Conservation (phyloP, 2,797 vertebrate species). For the Podarcis siculus region DNA sequence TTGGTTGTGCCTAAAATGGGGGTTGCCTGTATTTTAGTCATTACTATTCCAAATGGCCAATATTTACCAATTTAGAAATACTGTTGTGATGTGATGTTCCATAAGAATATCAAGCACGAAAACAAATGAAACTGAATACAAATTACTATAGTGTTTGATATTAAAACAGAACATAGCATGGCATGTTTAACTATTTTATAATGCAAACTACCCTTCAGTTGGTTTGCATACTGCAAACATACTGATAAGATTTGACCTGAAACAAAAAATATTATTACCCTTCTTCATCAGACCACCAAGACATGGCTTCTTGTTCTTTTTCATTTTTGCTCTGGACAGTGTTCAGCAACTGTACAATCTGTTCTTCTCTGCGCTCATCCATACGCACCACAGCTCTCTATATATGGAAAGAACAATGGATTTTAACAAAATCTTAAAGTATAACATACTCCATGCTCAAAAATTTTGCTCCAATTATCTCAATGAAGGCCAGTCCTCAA, state of each 20-base stretch:
- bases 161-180: neutral
- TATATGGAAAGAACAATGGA: conserved; percentile 15
- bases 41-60: neutral
- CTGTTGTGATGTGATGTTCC: neutral
- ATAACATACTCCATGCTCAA: neutral
- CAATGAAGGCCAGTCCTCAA: neutral
- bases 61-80: neutral
- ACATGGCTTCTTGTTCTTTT: conserved; percentile 73
- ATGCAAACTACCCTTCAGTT: neutral
- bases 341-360: conserved; percentile 90
- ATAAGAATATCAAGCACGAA: neutral
- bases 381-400: conserved; percentile 94
- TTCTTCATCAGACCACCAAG: conserved; percentile 84
- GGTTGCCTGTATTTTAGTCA: neutral
- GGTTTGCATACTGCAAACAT: neutral
- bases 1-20: too few species aligned
- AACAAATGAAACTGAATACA: neutral
- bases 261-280: conserved; percentile 62
- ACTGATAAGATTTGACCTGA: neutral
- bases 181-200: neutral
- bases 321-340: conserved; percentile 85
- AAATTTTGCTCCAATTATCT: neutral
- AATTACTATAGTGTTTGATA: neutral
- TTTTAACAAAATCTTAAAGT: neutral
- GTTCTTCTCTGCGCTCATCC: conserved; percentile 93